Percentiles rank a stretch among this genome's conserved stretches.
phyloP scores from a whole-genome alignment of 2,113 vertebrate species.

The Pyxicephalus adspersus region DNA sequence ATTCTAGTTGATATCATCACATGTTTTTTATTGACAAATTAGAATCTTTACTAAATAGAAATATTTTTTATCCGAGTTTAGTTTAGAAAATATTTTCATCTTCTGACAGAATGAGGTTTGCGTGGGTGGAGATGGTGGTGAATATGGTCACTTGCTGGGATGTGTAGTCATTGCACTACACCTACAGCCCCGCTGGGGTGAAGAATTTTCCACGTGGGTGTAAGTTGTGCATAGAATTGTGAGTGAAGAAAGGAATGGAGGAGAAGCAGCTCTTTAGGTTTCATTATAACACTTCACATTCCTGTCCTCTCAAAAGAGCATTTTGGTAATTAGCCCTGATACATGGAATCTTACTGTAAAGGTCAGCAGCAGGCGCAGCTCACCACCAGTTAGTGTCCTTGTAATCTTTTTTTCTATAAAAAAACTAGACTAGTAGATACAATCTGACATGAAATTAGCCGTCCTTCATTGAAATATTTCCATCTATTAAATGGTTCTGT shows the following conservation, averaged over 20 bases:
- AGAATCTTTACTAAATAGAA: not conserved
- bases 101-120: not conserved
- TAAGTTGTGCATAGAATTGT: not conserved
- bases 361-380: not conserved
- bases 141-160: conserved; percentile 17
- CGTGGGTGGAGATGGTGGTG: not conserved
- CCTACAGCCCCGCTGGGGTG: not conserved
- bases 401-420: not conserved
- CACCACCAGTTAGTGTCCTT: not conserved
- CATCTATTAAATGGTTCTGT: too few species aligned
- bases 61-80: not conserved
- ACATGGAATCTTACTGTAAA: not conserved
- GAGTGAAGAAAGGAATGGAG: not conserved
- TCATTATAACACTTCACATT: not conserved
- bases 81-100: not conserved
- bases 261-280: not conserved
- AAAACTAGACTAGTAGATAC: not conserved
- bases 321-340: not conserved
- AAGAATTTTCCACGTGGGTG: conserved; percentile 15
- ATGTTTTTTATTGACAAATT: too few species aligned
- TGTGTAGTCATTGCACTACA: not conserved
- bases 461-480: too few species aligned
- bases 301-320: not conserved
- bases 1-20: too few species aligned
- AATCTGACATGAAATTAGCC: not conserved